A percentile compares a stretch with the other conserved stretches of the same genome.
Evolutionary conservation across 2,888 invertebrate genomes (phyloP).

Genomic region (Conistra vaccinii): DNA sequence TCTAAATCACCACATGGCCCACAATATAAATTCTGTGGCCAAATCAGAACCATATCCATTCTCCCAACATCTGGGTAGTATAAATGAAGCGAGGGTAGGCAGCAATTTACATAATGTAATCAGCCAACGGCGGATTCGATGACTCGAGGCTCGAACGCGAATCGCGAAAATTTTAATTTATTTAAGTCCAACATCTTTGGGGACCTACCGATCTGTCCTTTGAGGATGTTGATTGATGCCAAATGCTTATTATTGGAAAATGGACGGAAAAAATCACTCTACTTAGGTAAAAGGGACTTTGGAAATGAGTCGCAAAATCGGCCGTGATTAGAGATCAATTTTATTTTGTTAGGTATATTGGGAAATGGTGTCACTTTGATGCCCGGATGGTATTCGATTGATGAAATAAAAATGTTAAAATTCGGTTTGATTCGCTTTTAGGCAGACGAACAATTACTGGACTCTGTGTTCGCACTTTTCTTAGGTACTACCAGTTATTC

Average conservation of each 20-base stretch:
- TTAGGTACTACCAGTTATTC: neutral
- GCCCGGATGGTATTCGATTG: neutral
- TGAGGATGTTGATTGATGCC: slow-evolving; percentile 67
- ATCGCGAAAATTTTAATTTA: slow-evolving; percentile 83
- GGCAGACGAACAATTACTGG: neutral
- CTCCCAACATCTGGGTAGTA: slow-evolving; percentile 73
- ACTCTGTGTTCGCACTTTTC: neutral
- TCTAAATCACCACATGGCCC: slow-evolving; percentile 19
- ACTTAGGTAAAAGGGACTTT: slow-evolving; percentile 50
- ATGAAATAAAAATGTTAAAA: neutral
- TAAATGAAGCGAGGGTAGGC: slow-evolving; percentile 78
- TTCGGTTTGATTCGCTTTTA: neutral
- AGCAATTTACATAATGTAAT: slow-evolving; percentile 87
- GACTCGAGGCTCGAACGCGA: slow-evolving; percentile 76
- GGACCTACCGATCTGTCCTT: slow-evolving; percentile 66
- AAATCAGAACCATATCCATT: slow-evolving; percentile 57
- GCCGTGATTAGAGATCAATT: slow-evolving; percentile 37
- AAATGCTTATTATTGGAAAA: slow-evolving; percentile 64
- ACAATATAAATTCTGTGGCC: neutral
- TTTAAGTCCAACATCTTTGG: slow-evolving; percentile 75
- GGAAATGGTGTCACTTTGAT: slow-evolving; percentile 37
- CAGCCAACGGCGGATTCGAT: slow-evolving; percentile 83
- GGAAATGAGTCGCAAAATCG: slow-evolving; percentile 43
- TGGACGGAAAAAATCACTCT: slow-evolving; percentile 56
- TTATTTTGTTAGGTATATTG: slow-evolving; percentile 27